Conservation (phyloP, 2,888 invertebrate genomes). For the Ophioninae sp. region DNA sequence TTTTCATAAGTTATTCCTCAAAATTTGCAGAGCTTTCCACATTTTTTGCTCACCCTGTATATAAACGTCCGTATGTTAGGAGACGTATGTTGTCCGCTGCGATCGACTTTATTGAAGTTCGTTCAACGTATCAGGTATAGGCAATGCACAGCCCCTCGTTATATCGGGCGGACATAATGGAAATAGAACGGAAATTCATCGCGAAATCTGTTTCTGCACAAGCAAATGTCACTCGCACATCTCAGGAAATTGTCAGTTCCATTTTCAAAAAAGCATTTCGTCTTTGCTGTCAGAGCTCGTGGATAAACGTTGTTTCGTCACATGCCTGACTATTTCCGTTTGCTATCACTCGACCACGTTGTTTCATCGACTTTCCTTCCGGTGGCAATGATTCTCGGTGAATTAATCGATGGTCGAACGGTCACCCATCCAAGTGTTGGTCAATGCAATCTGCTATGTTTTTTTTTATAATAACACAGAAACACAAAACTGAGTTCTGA, state of each 20-base stretch:
- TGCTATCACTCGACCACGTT: neutral
- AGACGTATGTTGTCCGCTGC: neutral
- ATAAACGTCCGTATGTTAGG: neutral
- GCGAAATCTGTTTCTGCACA: neutral
- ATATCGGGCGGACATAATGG: neutral
- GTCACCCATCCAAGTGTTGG: neutral
- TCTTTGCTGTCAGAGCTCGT: neutral
- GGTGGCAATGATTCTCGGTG: neutral
- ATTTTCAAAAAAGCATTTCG: neutral
- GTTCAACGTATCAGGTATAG: constrained; percentile 5
- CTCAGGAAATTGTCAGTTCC: neutral
- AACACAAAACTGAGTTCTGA: too few species aligned
- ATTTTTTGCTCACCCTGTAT: too few species aligned
- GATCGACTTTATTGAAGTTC: constrained; percentile 45
- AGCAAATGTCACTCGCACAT: neutral
- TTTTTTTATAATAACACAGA: neutral
- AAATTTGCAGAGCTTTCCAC: too few species aligned
- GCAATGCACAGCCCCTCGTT: neutral
- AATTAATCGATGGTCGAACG: neutral
- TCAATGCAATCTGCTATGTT: neutral
- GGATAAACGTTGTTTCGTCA: neutral
- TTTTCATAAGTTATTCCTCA: too few species aligned
- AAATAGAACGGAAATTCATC: neutral
- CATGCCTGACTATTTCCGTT: constrained; percentile 14
- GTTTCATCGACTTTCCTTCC: neutral